Base-by-base conservation (phyloP, 1,140 invertebrate genomes). In the Drosophila subpulchrella region DNA sequence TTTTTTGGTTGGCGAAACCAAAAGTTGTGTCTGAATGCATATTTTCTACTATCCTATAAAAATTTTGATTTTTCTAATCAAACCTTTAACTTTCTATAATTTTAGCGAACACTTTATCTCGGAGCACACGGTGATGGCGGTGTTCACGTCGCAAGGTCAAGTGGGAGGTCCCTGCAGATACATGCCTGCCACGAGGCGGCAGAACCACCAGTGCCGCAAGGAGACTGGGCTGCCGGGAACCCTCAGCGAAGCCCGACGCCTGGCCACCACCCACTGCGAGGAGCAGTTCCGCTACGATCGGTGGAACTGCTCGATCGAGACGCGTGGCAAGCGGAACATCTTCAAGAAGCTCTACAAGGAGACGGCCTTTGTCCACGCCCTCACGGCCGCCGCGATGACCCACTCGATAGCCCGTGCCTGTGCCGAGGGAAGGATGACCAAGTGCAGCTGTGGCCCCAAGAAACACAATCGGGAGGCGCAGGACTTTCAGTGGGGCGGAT, bases 401-500 rank as follows among this genome's bases (percentile, higher is more conserved):
- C 95, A 96, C 89, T 94, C 95, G 4, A 93, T 97, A 13, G 95
- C 96, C 0, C 93, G 95, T 72, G 96, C 95, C 1, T 98, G 97
- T 90, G 94, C 96, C 32, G 93, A 94, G 44, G 96, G 96, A 0
- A 92, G 94, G 39, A 92, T 96, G 39, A 92, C 93, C 38, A 94
- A 94, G 57, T 97, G 96, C 88, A 93, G 94, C 7, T 97, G 96
- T 79, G 94, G 93, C 0, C 83, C 91, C 6, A 78, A 94, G 91
- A 80, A 90, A 71, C 93, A 94, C 39, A 78, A 93, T 77, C 54
- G 68, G 54, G 93, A 94, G n/a, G 84, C 80, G 57, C 90, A 92
- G 78, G 80, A 91, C 56, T 94, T 93, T n/a, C 95, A 97, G 76
- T 98, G 97, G 97, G 97, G 97, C n/a, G 97, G 97, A 1, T 98